A percentile compares a stretch with the other conserved stretches of the same genome.
Evolutionary conservation across 2,113 vertebrate genomes (phyloP).

Genomic region (Cyprinodon variegatus): DNA sequence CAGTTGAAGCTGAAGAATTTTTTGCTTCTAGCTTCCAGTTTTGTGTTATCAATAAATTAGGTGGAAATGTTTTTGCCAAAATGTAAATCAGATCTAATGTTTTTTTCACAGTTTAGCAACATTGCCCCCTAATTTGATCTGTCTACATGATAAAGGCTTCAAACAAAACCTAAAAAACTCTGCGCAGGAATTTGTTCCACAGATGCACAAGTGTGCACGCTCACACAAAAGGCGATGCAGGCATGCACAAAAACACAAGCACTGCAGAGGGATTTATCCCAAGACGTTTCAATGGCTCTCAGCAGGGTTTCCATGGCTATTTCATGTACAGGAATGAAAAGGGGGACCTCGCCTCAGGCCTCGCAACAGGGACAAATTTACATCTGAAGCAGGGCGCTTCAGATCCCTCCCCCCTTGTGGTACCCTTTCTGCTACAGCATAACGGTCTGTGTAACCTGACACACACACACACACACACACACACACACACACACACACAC

Average conservation of each 20-base stretch:
- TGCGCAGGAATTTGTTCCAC: slow-evolving; percentile 11
- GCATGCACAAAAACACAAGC: slow-evolving; percentile 13
- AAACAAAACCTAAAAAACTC: neutral
- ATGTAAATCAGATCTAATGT: neutral
- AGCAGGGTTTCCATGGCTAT: slow-evolving; percentile 81
- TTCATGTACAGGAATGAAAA: slow-evolving; percentile 77
- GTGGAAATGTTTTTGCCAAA: neutral
- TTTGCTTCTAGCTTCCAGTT: neutral
- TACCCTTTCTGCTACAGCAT: slow-evolving; percentile 59
- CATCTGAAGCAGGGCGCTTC: slow-evolving; percentile 81
- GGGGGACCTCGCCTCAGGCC: slow-evolving; percentile 63
- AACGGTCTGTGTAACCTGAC: slow-evolving; percentile 67
- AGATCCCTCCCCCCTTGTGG: slow-evolving; percentile 52
- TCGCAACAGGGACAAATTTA: slow-evolving; percentile 80
- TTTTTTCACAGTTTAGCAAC: slow-evolving; percentile 1
- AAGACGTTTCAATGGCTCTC: slow-evolving; percentile 67
- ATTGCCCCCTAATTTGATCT: neutral
- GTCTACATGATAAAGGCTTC: neutral
- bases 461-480: slow-evolving; percentile 26
- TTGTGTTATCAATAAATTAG: neutral
- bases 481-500: neutral
- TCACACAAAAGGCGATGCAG: slow-evolving; percentile 24
- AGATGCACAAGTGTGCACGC: slow-evolving; percentile 27
- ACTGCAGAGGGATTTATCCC: slow-evolving; percentile 64
- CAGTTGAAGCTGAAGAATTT: neutral